Evolutionary conservation across 2,797 vertebrate genomes (phyloP).

Genomic region (Halcyon smyrnensis): DNA sequence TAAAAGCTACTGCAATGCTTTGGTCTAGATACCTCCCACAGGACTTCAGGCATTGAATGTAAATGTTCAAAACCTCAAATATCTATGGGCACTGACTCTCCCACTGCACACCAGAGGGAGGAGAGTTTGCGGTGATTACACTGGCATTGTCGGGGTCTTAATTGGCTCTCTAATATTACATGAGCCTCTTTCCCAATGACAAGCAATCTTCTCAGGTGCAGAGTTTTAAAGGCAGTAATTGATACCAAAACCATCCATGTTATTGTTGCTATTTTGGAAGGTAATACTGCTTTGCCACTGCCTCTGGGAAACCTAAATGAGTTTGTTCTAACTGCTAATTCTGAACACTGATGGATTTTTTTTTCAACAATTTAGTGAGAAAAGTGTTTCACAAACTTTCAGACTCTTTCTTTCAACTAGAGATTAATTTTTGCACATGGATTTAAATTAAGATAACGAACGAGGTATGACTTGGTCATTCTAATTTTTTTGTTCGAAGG

Average conservation of each 20-base stretch:
- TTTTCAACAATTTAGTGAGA: neutral
- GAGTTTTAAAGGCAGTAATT: neutral
- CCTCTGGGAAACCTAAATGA: neutral
- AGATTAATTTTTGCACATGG: neutral
- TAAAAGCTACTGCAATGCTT: neutral
- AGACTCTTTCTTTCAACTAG: neutral
- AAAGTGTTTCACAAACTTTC: neutral
- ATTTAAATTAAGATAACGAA: neutral
- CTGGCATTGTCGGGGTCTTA: neutral
- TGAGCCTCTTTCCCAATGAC: neutral
- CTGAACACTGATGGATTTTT: neutral
- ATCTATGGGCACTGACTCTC: neutral
- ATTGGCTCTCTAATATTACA: neutral
- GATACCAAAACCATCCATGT: neutral
- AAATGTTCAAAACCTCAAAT: neutral
- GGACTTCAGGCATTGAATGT: neutral
- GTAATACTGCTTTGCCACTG: neutral
- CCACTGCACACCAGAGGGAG: neutral
- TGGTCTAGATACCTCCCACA: neutral
- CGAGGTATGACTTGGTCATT: accelerated
- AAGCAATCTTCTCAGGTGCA: neutral
- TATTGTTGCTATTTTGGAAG: neutral
- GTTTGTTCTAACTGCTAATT: neutral
- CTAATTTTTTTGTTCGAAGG: neutral
- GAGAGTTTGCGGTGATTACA: neutral